These are phyloP conservation scores for Cyphomyrus discorhynchus DNA, from an alignment of 2,113 vertebrate species.

Conservation along the genomic window DNA sequence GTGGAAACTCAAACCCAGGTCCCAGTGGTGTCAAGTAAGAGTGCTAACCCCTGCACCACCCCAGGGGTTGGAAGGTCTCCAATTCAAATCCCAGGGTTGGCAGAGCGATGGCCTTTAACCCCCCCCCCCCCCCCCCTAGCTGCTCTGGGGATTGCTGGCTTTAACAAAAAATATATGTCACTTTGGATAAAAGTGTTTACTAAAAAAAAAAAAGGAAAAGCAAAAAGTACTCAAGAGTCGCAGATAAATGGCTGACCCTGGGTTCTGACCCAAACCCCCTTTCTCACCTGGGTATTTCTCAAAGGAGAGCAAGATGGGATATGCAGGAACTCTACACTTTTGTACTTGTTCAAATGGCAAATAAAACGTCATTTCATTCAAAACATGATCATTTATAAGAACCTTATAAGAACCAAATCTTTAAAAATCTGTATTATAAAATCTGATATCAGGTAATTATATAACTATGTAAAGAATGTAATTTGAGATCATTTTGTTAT, in stretches of 20 bases:
- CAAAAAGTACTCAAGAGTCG: neutral
- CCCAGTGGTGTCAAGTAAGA: neutral
- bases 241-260: neutral
- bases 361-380: neutral
- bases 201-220: neutral
- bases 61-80: neutral
- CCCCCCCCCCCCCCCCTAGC: neutral
- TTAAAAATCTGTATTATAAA: neutral
- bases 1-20: neutral
- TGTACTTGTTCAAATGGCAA: neutral
- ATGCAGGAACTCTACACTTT: neutral
- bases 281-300: neutral
- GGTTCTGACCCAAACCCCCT: neutral
- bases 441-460: neutral
- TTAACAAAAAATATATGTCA: neutral
- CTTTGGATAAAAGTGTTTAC: neutral
- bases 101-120: neutral
- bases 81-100: neutral
- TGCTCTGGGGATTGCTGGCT: neutral
- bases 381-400: neutral
- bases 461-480: neutral
- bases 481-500: neutral
- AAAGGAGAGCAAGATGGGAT: neutral
- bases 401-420: neutral
- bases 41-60: neutral